These are phyloP conservation scores for Callaeas wilsoni DNA, from an alignment of 2,113 vertebrate species.

Conservation along the genomic window DNA sequence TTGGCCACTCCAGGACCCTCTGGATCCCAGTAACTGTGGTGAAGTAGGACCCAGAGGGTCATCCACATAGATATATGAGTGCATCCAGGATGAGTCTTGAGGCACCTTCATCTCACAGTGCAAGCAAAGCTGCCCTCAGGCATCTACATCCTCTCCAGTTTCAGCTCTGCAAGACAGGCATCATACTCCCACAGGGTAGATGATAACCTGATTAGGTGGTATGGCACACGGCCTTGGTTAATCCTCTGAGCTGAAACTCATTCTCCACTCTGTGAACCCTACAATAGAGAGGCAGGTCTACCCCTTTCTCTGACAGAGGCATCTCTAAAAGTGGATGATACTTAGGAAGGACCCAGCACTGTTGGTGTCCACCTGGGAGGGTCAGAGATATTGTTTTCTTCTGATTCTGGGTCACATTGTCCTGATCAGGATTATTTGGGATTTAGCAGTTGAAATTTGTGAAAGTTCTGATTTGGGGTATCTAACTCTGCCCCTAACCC, in stretches of 20 bases:
- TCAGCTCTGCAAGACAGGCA: not conserved
- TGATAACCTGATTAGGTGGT: not conserved
- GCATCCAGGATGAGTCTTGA: not conserved
- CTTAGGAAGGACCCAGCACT: not conserved
- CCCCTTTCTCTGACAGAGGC: not conserved
- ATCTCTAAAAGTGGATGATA: not conserved
- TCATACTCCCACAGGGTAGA: rapidly evolving
- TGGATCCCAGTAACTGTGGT: not conserved
- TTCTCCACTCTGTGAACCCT: not conserved
- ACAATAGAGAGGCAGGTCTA: not conserved
- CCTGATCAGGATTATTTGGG: not conserved
- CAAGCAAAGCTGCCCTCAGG: not conserved
- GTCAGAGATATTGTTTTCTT: not conserved
- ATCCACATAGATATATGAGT: not conserved
- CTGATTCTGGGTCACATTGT: not conserved
- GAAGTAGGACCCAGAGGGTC: not conserved
- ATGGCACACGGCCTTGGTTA: not conserved
- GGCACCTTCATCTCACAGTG: not conserved
- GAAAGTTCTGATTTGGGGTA: not conserved
- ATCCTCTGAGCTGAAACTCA: not conserved
- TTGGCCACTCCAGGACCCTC: rapidly evolving
- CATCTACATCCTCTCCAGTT: not conserved
- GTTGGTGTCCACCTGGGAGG: rapidly evolving
- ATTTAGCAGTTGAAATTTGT: not conserved
- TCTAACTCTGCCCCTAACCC: not conserved